Percentiles rank a stretch among this genome's conserved stretches.
Evolutionary conservation across 2,113 vertebrate genomes (phyloP).

Genomic region (Coreoperca whiteheadi): DNA sequence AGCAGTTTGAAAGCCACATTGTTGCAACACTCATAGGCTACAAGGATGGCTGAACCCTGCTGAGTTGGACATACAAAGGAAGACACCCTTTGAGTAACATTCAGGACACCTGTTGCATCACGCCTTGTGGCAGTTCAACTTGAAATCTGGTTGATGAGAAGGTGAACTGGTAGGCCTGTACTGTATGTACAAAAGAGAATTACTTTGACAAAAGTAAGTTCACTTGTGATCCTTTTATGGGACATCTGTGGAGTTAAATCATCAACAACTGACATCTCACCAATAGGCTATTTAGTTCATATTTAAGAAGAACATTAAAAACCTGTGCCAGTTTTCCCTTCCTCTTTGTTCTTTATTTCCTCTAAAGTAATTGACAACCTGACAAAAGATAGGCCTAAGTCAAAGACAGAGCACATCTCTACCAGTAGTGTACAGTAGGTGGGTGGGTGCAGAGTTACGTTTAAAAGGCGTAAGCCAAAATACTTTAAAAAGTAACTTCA

Average conservation of each 20-base stretch:
- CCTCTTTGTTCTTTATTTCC: too few species aligned
- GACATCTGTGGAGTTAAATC: too few species aligned
- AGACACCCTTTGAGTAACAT: not conserved
- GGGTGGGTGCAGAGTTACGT: not conserved
- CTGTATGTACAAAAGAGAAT: too few species aligned
- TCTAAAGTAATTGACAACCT: too few species aligned
- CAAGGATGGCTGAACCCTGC: slow-evolving; percentile 3
- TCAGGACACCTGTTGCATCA: not conserved
- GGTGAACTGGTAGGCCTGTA: too few species aligned
- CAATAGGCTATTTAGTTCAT: too few species aligned
- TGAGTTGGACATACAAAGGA: not conserved
- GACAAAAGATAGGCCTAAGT: too few species aligned
- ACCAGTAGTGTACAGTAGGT: not conserved
- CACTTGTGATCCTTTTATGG: too few species aligned
- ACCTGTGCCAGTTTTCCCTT: too few species aligned
- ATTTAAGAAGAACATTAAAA: too few species aligned
- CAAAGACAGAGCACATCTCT: not conserved
- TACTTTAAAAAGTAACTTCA: not conserved
- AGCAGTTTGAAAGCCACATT: slow-evolving; percentile 26
- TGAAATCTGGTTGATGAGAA: not conserved
- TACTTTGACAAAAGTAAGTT: too few species aligned
- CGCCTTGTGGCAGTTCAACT: not conserved
- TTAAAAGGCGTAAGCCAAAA: not conserved
- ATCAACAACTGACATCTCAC: too few species aligned
- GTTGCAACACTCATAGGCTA: not conserved